Conservation (phyloP, 2,888 invertebrate genomes). For the Lasioglossum leucozonium region DNA sequence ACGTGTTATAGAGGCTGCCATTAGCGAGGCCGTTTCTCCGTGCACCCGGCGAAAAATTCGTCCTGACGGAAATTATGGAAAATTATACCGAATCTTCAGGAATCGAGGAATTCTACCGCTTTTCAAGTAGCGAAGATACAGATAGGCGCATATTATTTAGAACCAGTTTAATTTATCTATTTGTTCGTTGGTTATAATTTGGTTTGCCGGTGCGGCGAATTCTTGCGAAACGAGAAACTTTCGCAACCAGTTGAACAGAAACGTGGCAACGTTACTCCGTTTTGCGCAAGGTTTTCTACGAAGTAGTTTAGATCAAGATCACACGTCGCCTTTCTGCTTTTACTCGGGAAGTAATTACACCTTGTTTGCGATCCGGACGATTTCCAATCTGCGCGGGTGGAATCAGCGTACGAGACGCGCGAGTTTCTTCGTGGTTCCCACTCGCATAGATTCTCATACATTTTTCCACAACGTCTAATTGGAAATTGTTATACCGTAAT, state of each 20-base stretch:
- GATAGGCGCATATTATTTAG: too few relatives aligned
- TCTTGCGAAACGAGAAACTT: constrained; percentile 26
- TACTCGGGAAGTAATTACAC: constrained; percentile 66
- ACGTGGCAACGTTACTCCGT: constrained; percentile 7
- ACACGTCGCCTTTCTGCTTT: constrained; percentile 57
- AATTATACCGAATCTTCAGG: neutral
- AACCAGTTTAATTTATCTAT: neutral
- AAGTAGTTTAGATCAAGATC: constrained; percentile 54
- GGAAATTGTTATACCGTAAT: too few relatives aligned
- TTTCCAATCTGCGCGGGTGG: constrained; percentile 46
- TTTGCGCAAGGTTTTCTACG: constrained; percentile 41
- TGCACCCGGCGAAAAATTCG: neutral
- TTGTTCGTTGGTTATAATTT: neutral
- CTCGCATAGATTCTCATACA: neutral
- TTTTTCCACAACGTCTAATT: neutral
- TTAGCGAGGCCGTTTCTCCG: neutral
- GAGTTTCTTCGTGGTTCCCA: neutral
- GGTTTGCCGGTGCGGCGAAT: neutral
- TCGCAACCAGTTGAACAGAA: constrained; percentile 20
- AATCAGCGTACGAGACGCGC: neutral
- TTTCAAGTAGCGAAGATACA: too few relatives aligned
- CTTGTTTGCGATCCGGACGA: constrained; percentile 43
- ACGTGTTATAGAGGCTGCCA: neutral
- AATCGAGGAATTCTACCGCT: neutral
- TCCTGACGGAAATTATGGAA: neutral